Conservation (phyloP, 2,888 invertebrate species). For the Glaucopsyche alexis region DNA sequence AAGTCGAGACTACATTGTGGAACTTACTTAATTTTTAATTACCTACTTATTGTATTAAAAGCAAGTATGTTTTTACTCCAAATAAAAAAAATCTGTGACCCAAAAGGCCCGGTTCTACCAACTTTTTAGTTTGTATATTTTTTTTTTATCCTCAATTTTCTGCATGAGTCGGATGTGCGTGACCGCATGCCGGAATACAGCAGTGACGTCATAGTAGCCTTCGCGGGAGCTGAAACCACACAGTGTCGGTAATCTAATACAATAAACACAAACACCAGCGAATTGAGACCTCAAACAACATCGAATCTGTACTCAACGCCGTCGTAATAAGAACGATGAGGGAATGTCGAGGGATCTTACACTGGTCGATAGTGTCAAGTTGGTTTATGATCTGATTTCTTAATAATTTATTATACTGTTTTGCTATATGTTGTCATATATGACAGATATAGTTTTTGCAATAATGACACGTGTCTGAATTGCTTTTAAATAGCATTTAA, state of each 20-base stretch:
- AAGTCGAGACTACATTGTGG: background rate
- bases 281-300: constrained; percentile 29
- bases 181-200: constrained; percentile 34
- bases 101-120: background rate
- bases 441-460: constrained; percentile 17
- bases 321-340: constrained; percentile 10
- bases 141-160: constrained; percentile 1
- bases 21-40: background rate
- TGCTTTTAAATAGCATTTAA: background rate
- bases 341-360: background rate
- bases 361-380: constrained; percentile 23
- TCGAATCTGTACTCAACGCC: background rate
- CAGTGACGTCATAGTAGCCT: constrained; percentile 30
- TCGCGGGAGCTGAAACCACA: constrained; percentile 39
- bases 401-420: constrained; percentile 24
- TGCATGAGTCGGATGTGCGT: constrained; percentile 14
- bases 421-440: constrained; percentile 11
- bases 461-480: constrained; percentile 6
- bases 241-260: constrained; percentile 42
- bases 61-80: no score
- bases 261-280: constrained; percentile 36
- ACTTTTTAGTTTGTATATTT: background rate
- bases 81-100: no score
- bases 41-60: no score
- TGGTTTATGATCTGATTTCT: constrained; percentile 27